A percentile compares a stretch with the other conserved stretches of the same genome.
Conservation (phyloP, 2,888 invertebrate species). For the Acleris laterana region DNA sequence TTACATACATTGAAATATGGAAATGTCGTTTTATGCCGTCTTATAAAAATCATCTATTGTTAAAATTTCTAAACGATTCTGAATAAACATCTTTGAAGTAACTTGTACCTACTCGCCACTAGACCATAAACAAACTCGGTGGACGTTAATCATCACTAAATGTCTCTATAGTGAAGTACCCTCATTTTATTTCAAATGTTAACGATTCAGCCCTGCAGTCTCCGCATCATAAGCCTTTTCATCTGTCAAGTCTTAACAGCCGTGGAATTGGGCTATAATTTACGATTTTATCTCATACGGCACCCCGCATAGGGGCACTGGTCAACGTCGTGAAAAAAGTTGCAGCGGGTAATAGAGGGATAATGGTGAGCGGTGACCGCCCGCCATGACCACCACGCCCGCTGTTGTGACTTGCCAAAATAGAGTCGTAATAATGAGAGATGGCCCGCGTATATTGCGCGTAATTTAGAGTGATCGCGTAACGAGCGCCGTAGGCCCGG, state of each 20-base stretch:
- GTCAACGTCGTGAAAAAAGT: slow-evolving; percentile 73
- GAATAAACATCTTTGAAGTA: slow-evolving; percentile 27
- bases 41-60: slow-evolving; percentile 21
- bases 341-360: slow-evolving; percentile 63
- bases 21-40: slow-evolving; percentile 12
- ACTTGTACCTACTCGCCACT: slow-evolving; percentile 27
- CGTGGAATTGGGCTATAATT: slow-evolving; percentile 84
- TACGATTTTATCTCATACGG: slow-evolving; percentile 81
- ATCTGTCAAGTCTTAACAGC: slow-evolving; percentile 82
- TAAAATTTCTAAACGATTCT: slow-evolving; percentile 20
- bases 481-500: slow-evolving; percentile 56
- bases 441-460: slow-evolving; percentile 76
- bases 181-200: slow-evolving; percentile 76
- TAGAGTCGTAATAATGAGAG: slow-evolving; percentile 81
- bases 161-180: slow-evolving; percentile 67
- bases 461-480: slow-evolving; percentile 76
- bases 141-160: slow-evolving; percentile 70
- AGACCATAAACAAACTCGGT: slow-evolving; percentile 35
- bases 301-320: slow-evolving; percentile 80
- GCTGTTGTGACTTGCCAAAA: slow-evolving; percentile 82
- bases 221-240: slow-evolving; percentile 77
- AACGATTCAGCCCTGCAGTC: slow-evolving; percentile 74
- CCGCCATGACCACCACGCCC: slow-evolving; percentile 62
- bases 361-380: slow-evolving; percentile 71
- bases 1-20: slow-evolving; percentile 17